Base-by-base conservation (phyloP, 2,113 vertebrate species). In the Pavo muticus region DNA sequence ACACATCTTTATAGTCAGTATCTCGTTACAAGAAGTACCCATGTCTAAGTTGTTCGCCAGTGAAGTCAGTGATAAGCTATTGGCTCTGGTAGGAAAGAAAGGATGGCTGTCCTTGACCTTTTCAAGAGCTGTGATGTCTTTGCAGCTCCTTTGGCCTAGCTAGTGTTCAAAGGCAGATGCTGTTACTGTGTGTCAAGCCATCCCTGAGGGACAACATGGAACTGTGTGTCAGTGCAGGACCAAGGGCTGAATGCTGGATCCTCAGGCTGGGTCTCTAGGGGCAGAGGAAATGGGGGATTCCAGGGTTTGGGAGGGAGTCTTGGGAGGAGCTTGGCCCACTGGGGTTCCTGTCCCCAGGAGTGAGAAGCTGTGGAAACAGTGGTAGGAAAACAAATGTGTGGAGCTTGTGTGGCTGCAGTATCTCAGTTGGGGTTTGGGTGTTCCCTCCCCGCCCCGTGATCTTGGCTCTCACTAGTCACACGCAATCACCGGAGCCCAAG, bases 181-280 rank as follows among this genome's bases (percentile, higher is more conserved):
- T 79, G 10, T 19, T 25, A 30, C 12, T 8, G 14, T 1, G 0
- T n/a, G 37, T n/a, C 20, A 67, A 44, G 32, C 18, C 5, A 2
- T 29, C 7, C 16, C 2, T 0, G 0, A 25, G 7, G 12, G 16
- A 15, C 11, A 32, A 1, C 3, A 1, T 6, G 18, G 59, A 39
- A 8, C 12, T 47, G 25, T 44, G 64, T 57, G 8, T 44, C 23
- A 32, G 4, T 68, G 32, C 65, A 47, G 32, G 45, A 20, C 37
- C 24, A 15, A 40, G 37, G 69, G 14, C 19, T 2, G 1, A 70
- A 8, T 1, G 3, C 35, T 75, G 71, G 18, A 65, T 79, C 78
- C 37, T 35, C 16, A 10, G 61, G 17, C 14, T 57, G 27, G 45
- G 23, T 15, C 37, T 44, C 14, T 14, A 29, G 35, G 48, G 23